These are phyloP conservation scores for Naja naja DNA, from an alignment of 2,113 vertebrate genomes.

Conservation along the genomic window DNA sequence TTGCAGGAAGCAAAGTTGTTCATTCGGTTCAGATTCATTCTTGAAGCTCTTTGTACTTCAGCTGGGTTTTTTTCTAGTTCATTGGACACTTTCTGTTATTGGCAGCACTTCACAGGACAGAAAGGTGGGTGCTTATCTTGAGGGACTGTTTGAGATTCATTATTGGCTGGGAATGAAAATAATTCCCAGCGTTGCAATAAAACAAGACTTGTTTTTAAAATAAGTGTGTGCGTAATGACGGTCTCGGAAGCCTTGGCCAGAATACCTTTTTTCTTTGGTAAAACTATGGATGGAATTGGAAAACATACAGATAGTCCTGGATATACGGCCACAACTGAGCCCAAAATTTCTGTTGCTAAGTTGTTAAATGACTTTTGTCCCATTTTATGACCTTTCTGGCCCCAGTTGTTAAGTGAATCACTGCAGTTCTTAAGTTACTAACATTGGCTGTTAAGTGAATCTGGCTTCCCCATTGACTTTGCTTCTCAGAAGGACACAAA, in stretches of 20 bases:
- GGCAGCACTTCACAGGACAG: too few relatives aligned
- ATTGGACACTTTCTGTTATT: too few relatives aligned
- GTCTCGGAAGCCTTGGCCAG: neutral
- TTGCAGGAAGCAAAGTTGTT: too few relatives aligned
- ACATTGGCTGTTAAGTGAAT: neutral
- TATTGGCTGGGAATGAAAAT: too few relatives aligned
- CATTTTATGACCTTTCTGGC: neutral
- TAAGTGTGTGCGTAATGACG: too few relatives aligned
- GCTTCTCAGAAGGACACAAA: neutral
- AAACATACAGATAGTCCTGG: neutral
- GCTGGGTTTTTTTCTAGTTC: too few relatives aligned
- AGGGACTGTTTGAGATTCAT: too few relatives aligned
- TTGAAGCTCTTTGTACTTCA: too few relatives aligned
- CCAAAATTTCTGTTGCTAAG: neutral
- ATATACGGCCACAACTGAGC: neutral
- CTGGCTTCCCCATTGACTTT: neutral
- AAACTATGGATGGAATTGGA: neutral
- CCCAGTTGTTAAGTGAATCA: neutral
- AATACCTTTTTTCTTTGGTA: neutral
- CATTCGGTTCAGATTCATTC: too few relatives aligned
- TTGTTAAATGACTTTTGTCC: neutral
- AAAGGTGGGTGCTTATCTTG: too few relatives aligned
- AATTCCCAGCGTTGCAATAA: too few relatives aligned
- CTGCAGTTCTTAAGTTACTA: neutral
- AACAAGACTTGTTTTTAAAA: too few relatives aligned